These are phyloP conservation scores for Chelonoidis abingdonii DNA, from an alignment of 2,113 vertebrate species.

Conservation along the genomic window DNA sequence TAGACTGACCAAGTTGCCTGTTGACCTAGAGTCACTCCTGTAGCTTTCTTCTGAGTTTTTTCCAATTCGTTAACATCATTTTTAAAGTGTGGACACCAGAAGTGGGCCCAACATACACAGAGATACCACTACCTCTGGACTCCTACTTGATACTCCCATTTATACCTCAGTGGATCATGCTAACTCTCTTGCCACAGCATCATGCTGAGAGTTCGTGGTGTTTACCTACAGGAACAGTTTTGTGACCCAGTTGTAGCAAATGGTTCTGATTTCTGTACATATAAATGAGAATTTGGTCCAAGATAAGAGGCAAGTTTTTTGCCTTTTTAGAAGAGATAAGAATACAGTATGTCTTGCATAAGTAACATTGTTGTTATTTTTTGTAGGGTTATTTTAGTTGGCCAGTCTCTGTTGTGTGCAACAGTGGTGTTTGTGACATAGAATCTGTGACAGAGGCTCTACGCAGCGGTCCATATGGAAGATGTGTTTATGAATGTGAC, in stretches of 20 bases:
- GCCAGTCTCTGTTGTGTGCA: constrained; percentile 85
- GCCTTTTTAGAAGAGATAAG: background rate
- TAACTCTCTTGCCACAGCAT: background rate
- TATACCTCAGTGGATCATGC: background rate
- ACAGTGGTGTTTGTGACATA: constrained; percentile 77
- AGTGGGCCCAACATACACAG: background rate
- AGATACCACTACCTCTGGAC: background rate
- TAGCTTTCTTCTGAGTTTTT: background rate
- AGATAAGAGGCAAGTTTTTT: background rate
- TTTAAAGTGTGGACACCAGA: background rate
- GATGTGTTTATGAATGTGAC: constrained; percentile 88
- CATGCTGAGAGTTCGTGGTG: background rate
- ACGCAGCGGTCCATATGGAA: constrained; percentile 82
- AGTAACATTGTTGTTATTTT: background rate
- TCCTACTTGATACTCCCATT: background rate
- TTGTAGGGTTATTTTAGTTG: constrained; percentile 79
- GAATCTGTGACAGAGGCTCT: constrained; percentile 84
- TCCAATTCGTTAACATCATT: background rate
- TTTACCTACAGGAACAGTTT: background rate
- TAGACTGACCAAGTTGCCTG: too few relatives aligned
- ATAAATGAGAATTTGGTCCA: background rate
- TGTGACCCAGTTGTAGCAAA: background rate
- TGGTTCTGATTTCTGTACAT: background rate
- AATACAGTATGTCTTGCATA: background rate
- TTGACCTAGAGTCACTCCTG: background rate